Evolutionary conservation across 2,797 vertebrate species (phyloP).

Genomic region (Xenops minutus): DNA sequence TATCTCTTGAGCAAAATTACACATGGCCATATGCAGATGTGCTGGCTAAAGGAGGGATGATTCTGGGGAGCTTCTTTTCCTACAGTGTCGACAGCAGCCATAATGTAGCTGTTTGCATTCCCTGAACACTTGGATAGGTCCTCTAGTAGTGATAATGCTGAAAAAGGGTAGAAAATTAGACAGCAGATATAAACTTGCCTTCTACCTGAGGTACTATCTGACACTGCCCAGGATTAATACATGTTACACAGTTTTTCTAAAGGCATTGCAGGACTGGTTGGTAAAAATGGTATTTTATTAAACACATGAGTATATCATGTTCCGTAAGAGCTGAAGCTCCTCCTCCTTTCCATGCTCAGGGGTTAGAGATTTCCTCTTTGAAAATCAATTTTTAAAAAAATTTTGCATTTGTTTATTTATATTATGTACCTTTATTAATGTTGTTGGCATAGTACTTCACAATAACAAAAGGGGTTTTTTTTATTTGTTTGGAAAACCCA

Average conservation of each 20-base stretch:
- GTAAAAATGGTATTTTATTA: neutral
- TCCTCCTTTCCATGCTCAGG: neutral
- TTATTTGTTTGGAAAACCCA: conserved; percentile 58
- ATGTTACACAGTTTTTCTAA: neutral
- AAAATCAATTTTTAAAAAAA: neutral
- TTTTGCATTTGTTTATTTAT: neutral
- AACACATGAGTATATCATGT: neutral
- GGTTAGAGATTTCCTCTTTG: neutral
- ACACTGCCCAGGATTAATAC: neutral
- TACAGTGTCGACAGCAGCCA: neutral
- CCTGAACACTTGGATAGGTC: neutral
- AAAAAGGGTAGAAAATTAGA: neutral
- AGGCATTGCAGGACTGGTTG: neutral
- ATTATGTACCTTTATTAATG: conserved; percentile 17
- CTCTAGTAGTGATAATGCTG: neutral
- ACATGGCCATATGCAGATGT: conserved; percentile 16
- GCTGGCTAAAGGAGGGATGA: neutral
- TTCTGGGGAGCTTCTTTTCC: neutral
- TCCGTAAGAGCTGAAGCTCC: neutral
- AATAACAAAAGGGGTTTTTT: conserved; percentile 28
- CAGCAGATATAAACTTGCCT: neutral
- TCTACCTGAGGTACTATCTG: neutral
- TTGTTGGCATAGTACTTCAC: neutral
- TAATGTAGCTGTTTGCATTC: neutral
- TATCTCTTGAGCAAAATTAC: conserved; percentile 22